Evolutionary conservation across 92 coral and sea anemone species (phyloP).

Genomic region (Anthopleura xanthogrammica): DNA sequence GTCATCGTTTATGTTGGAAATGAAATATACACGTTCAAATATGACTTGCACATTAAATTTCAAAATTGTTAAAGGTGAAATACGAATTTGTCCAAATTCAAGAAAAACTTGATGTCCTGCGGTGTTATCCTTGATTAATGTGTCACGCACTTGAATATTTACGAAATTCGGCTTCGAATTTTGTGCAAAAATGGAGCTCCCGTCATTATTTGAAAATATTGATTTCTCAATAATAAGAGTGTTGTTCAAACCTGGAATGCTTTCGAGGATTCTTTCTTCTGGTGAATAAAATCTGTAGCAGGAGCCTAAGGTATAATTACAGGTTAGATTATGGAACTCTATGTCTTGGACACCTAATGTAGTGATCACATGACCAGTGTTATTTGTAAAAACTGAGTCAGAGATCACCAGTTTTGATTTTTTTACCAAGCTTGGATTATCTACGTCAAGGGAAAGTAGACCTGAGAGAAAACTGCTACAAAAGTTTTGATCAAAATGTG

Average conservation of each 20-base stretch:
- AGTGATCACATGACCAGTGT: not conserved
- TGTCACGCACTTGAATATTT: not conserved
- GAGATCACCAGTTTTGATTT: not conserved
- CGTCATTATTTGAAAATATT: not conserved
- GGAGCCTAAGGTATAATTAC: slow-evolving; percentile 7
- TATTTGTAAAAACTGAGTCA: too few species aligned
- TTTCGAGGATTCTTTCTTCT: not conserved
- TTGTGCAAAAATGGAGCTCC: not conserved
- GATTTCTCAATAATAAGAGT: slow-evolving; percentile 14
- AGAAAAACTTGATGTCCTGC: not conserved
- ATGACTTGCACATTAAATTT: too few species aligned
- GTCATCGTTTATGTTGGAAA: not conserved
- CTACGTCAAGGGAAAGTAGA: not conserved
- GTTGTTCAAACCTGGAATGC: not conserved
- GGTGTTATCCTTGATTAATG: not conserved
- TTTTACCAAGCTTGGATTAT: not conserved
- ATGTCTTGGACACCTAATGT: not conserved
- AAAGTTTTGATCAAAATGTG: not conserved
- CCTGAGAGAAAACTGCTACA: not conserved
- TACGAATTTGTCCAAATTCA: not conserved
- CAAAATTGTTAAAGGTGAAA: not conserved
- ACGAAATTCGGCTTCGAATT: not conserved
- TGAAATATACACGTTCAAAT: not conserved
- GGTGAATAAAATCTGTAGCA: not conserved
- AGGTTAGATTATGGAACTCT: not conserved